Evolutionary conservation across 2,888 invertebrate species (phyloP).

Genomic region (Odontocolon sp.): DNA sequence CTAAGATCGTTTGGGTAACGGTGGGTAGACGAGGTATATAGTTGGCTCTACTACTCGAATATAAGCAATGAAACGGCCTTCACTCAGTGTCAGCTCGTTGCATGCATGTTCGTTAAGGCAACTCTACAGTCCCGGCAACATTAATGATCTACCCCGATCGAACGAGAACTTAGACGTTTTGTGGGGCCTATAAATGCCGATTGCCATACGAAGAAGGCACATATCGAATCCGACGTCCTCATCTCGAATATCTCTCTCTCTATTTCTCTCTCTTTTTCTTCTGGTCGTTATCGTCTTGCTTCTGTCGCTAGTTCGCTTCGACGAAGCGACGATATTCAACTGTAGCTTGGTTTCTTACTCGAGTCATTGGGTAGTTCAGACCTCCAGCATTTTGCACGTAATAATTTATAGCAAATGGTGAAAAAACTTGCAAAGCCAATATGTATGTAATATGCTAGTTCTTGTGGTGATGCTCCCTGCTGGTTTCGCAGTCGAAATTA

Average conservation of each 20-base stretch:
- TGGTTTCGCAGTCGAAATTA: too few relatives aligned
- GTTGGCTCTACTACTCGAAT: not conserved
- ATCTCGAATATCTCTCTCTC: not conserved
- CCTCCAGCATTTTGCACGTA: not conserved
- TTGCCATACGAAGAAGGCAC: slow-evolving; percentile 16
- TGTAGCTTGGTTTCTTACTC: not conserved
- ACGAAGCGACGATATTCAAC: not conserved
- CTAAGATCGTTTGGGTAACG: slow-evolving; percentile 13
- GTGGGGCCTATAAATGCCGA: slow-evolving; percentile 27
- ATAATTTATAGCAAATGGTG: not conserved
- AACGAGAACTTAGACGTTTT: slow-evolving; percentile 1
- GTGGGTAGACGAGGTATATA: not conserved
- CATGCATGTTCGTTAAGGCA: slow-evolving; percentile 20
- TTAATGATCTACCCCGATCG: slow-evolving; percentile 36
- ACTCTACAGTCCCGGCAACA: slow-evolving; percentile 23
- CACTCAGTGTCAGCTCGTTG: slow-evolving; percentile 6
- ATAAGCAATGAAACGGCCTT: slow-evolving; percentile 30
- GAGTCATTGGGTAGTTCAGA: not conserved
- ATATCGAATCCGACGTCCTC: slow-evolving; percentile 23
- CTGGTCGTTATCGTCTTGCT: not conserved
- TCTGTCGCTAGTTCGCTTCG: not conserved
- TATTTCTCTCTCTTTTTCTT: too few relatives aligned
- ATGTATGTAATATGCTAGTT: too few relatives aligned
- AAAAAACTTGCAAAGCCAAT: too few relatives aligned
- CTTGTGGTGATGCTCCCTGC: too few relatives aligned